A percentile compares a stretch with the other conserved stretches of the same genome.
Conservation (phyloP, 2,113 vertebrate genomes). For the Gnathonemus longibarbis region DNA sequence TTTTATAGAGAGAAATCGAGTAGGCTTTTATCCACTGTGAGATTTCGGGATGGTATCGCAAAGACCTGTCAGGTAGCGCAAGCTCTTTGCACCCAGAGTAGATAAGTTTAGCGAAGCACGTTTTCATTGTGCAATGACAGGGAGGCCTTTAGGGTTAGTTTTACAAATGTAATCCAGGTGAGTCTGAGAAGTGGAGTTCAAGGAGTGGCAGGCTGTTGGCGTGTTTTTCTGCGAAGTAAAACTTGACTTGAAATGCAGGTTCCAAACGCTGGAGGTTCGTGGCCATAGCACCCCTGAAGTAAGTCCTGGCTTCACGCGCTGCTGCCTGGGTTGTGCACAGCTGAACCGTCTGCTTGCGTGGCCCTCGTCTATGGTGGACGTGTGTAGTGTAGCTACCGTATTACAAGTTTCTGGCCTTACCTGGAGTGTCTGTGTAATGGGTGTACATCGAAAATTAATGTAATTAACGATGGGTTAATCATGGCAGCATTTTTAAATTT, state of each 20-base stretch:
- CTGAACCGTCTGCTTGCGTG: not conserved
- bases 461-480: not conserved
- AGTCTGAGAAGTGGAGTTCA: not conserved
- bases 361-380: not conserved
- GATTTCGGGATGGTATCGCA: not conserved
- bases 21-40: not conserved
- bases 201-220: not conserved
- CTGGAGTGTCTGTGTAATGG: not conserved
- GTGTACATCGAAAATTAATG: not conserved
- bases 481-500: not conserved
- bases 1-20: not conserved
- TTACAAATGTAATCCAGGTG: not conserved
- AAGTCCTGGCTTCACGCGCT: not conserved
- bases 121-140: not conserved
- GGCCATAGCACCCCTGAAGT: not conserved
- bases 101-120: not conserved
- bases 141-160: not conserved
- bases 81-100: not conserved
- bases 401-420: not conserved
- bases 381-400: not conserved
- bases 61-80: not conserved
- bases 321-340: not conserved
- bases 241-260: conserved; percentile 9
- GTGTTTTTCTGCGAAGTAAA: not conserved
- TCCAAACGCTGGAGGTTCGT: not conserved